Conservation (phyloP, 2,888 invertebrate species). For the Andrena praecox region DNA sequence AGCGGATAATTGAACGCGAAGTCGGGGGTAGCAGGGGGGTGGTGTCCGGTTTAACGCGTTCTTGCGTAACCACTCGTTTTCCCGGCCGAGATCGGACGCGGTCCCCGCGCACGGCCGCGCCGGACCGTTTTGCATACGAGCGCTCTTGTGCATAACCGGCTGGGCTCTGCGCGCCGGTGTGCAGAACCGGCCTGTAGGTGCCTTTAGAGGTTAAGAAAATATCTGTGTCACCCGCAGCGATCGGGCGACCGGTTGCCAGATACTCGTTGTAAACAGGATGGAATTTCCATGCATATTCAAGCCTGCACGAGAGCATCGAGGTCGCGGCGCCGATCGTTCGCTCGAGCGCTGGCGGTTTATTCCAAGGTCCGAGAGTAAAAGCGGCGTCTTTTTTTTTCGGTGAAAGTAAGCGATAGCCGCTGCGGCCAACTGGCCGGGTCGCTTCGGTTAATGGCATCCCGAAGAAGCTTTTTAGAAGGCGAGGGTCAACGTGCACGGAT, state of each 20-base stretch:
- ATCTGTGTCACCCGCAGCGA: constrained; percentile 76
- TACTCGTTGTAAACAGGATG: constrained; percentile 80
- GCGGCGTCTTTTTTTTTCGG: constrained; percentile 41
- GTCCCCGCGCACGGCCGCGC: neutral
- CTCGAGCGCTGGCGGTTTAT: neutral
- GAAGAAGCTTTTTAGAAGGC: neutral
- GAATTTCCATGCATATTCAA: constrained; percentile 82
- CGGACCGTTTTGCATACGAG: constrained; percentile 17
- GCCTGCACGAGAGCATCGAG: constrained; percentile 67
- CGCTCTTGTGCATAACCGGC: constrained; percentile 37
- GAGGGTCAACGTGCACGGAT: constrained; percentile 9
- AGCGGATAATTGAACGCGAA: neutral
- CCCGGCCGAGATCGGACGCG: constrained; percentile 15
- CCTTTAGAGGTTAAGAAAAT: constrained; percentile 75
- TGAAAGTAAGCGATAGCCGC: constrained; percentile 53
- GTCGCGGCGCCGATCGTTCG: constrained; percentile 52
- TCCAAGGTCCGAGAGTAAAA: constrained; percentile 42
- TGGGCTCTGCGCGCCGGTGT: constrained; percentile 4
- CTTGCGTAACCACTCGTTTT: constrained; percentile 48
- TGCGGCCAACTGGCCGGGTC: constrained; percentile 1
- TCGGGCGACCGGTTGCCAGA: constrained; percentile 70
- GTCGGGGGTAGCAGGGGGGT: constrained; percentile 16
- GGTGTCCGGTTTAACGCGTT: constrained; percentile 20
- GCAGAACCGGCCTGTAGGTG: constrained; percentile 51
- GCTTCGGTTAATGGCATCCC: constrained; percentile 49